Percentiles rank a stretch among this genome's conserved stretches.
Evolutionary conservation across 2,888 invertebrate species (phyloP).

Genomic region (Eueremaeus valkanovi): DNA sequence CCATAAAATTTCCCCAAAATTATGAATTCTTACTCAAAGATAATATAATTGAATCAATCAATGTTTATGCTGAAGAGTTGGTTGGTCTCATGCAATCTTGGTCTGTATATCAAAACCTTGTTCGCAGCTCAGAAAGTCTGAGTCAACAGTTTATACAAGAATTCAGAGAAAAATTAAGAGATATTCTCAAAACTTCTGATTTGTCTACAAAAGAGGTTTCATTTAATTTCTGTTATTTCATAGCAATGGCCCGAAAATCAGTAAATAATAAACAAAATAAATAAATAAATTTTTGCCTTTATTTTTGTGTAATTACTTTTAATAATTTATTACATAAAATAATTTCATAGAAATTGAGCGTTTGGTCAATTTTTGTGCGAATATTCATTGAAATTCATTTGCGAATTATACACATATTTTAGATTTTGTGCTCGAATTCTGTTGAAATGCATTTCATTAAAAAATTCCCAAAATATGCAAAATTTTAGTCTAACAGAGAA

Average conservation of each 20-base stretch:
- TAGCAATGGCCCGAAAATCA: constrained; percentile 17
- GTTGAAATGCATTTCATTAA: too few relatives aligned
- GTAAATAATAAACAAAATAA: not conserved
- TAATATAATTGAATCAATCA: constrained; percentile 31
- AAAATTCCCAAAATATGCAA: too few relatives aligned
- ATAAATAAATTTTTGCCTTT: not conserved
- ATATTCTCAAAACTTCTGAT: not conserved
- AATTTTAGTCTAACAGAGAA: too few relatives aligned
- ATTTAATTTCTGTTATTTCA: not conserved
- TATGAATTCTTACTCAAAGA: constrained; percentile 46
- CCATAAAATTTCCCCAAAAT: constrained; percentile 48
- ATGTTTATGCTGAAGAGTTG: constrained; percentile 49
- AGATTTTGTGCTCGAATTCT: too few relatives aligned
- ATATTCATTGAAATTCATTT: too few relatives aligned
- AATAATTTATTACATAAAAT: too few relatives aligned
- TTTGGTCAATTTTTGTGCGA: not conserved
- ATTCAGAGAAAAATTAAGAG: not conserved
- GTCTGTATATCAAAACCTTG: constrained; percentile 51
- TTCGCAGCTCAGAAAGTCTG: constrained; percentile 46
- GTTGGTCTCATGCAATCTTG: constrained; percentile 51
- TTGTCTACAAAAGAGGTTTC: not conserved
- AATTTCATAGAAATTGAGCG: not conserved
- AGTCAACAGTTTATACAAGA: not conserved
- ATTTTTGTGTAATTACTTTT: too few relatives aligned
- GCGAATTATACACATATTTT: too few relatives aligned